Evolutionary conservation across 2,888 invertebrate genomes (phyloP).

Genomic region (Callimorpha dominula): DNA sequence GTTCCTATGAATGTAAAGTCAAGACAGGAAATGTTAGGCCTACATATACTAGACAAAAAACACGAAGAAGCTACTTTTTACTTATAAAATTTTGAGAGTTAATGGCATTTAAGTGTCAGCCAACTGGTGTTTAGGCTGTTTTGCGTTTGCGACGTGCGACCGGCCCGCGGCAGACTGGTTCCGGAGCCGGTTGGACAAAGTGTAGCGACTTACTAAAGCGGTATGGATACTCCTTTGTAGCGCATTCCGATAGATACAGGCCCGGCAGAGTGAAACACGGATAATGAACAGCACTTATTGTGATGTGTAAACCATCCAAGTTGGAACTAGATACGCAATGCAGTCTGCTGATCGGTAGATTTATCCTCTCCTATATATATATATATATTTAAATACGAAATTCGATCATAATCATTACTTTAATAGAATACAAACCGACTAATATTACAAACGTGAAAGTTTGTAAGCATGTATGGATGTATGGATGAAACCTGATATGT

Average conservation of each 20-base stretch:
- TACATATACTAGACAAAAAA: constrained; percentile 61
- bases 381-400: background rate
- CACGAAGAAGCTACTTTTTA: constrained; percentile 78
- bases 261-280: constrained; percentile 77
- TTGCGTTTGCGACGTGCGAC: constrained; percentile 53
- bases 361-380: constrained; percentile 41
- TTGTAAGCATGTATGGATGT: too few species aligned
- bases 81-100: constrained; percentile 82
- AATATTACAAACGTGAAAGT: too few species aligned
- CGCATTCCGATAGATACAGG: constrained; percentile 83
- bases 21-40: constrained; percentile 56
- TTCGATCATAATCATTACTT: too few species aligned
- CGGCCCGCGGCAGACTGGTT: constrained; percentile 70
- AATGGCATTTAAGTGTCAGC: constrained; percentile 85
- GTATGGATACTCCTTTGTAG: constrained; percentile 80
- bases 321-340: constrained; percentile 65
- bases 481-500: too few species aligned
- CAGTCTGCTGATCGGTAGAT: constrained; percentile 51
- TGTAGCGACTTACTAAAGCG: constrained; percentile 79
- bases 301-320: constrained; percentile 80
- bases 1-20: constrained; percentile 59
- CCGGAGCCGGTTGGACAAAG: constrained; percentile 82
- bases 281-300: constrained; percentile 84
- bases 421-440: too few species aligned
- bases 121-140: constrained; percentile 80